Percentiles rank a stretch among this genome's conserved stretches.
These are phyloP conservation scores for Pediacus dermestoides DNA, from an alignment of 2,888 invertebrate genomes.

Conservation along the genomic window DNA sequence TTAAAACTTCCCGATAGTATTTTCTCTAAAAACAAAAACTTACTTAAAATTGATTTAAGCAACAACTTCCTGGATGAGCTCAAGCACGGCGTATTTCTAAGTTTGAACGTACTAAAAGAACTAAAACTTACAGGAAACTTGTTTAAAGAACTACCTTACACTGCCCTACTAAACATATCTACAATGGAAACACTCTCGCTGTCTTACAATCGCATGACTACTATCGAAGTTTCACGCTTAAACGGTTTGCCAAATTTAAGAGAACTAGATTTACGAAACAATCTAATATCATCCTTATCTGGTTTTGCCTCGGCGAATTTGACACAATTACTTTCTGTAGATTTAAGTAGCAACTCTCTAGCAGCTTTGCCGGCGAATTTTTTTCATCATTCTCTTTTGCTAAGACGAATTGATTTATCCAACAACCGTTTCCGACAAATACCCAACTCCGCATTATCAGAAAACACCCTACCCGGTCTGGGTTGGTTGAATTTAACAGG, in stretches of 20 bases:
- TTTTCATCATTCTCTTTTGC: slow-evolving; percentile 66
- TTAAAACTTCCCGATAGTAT: slow-evolving; percentile 64
- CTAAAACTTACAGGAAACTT: slow-evolving; percentile 70
- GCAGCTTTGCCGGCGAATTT: slow-evolving; percentile 78
- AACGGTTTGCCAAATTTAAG: slow-evolving; percentile 71
- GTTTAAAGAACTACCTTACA: slow-evolving; percentile 75
- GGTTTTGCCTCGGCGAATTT: slow-evolving; percentile 75
- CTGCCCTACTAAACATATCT: slow-evolving; percentile 70
- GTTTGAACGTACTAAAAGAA: slow-evolving; percentile 72
- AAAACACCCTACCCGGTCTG: slow-evolving; percentile 67
- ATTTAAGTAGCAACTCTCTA: slow-evolving; percentile 72
- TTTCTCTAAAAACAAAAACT: slow-evolving; percentile 74
- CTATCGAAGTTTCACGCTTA: slow-evolving; percentile 73
- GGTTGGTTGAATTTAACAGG: slow-evolving; percentile 77
- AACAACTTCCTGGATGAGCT: slow-evolving; percentile 66
- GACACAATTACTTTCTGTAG: slow-evolving; percentile 68
- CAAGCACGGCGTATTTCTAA: slow-evolving; percentile 69
- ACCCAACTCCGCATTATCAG: slow-evolving; percentile 72
- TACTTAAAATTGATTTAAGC: slow-evolving; percentile 69
- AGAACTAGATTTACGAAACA: slow-evolving; percentile 70
- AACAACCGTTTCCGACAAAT: slow-evolving; percentile 76
- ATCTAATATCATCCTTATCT: slow-evolving; percentile 69
- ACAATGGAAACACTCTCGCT: slow-evolving; percentile 70
- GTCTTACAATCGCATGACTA: slow-evolving; percentile 64
- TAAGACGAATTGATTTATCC: slow-evolving; percentile 74